phyloP scores from a whole-genome alignment of 1,140 invertebrate genomes.

The Notospermus geniculatus region DNA sequence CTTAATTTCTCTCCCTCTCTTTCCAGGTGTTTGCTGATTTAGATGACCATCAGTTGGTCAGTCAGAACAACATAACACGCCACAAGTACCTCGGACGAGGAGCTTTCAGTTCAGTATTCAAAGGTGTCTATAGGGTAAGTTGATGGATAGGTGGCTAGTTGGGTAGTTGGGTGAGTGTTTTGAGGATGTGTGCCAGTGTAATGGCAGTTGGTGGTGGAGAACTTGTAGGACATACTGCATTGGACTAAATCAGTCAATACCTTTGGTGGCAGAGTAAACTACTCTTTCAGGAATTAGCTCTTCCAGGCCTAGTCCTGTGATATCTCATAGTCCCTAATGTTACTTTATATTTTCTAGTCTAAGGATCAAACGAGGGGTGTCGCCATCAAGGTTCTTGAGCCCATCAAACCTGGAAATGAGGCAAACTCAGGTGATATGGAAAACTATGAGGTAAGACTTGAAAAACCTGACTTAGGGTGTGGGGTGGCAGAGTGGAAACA shows the following conservation, averaged over 20 bases:
- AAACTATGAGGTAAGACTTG: slow-evolving; percentile 75
- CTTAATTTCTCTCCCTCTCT: not conserved
- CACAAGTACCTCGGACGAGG: slow-evolving; percentile 86
- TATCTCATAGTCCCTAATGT: too few relatives aligned
- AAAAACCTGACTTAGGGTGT: too few relatives aligned
- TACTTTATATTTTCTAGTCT: slow-evolving; percentile 28
- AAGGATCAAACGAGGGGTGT: slow-evolving; percentile 62
- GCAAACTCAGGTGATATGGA: slow-evolving; percentile 71
- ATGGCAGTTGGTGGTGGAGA: too few relatives aligned
- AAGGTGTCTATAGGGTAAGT: slow-evolving; percentile 57
- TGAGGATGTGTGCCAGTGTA: too few relatives aligned
- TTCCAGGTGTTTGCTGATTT: slow-evolving; percentile 82
- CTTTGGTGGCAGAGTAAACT: too few relatives aligned
- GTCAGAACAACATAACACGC: slow-evolving; percentile 70
- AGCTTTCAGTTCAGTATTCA: slow-evolving; percentile 96
- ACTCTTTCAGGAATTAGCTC: too few relatives aligned
- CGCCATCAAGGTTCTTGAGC: slow-evolving; percentile 94
- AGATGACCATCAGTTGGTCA: slow-evolving; percentile 74
- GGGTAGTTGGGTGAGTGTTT: too few relatives aligned
- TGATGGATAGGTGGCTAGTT: slow-evolving; percentile 6
- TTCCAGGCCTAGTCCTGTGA: too few relatives aligned
- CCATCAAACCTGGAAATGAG: slow-evolving; percentile 80
- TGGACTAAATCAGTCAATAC: too few relatives aligned
- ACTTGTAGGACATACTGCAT: too few relatives aligned
- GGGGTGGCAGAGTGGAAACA: too few relatives aligned